Conservation (phyloP, 2,888 invertebrate species). For the Willowsia nigromaculata region DNA sequence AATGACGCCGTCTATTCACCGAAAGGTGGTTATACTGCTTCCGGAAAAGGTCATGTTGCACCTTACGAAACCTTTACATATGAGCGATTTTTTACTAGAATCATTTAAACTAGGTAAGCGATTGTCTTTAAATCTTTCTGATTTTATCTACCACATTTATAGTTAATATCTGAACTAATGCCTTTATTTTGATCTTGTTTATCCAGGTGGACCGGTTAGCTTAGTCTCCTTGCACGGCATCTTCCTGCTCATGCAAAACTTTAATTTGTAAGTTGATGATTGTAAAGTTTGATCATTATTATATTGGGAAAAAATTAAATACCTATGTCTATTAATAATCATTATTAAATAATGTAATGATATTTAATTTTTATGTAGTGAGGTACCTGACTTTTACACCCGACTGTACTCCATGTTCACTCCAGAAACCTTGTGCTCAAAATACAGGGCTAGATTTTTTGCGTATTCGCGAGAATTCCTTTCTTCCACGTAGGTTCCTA, state of each 20-base stretch:
- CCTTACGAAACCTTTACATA: constrained; percentile 88
- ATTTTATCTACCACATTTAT: no score
- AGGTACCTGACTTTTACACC: constrained; percentile 96
- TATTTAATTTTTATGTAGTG: constrained; percentile 80
- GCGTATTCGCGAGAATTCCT: constrained; percentile 94
- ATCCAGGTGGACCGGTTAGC: constrained; percentile 90
- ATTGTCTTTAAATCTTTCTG: not conserved
- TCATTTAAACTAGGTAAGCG: constrained; percentile 88
- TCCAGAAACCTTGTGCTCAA: constrained; percentile 93
- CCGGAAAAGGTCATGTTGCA: constrained; percentile 91
- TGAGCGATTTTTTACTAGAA: constrained; percentile 95
- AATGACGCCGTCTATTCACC: constrained; percentile 85
- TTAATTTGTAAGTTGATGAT: constrained; percentile 86
- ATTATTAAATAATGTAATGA: not conserved
- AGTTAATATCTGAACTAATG: not conserved
- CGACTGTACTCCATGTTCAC: constrained; percentile 97
- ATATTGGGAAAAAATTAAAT: no score
- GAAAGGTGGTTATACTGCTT: constrained; percentile 89
- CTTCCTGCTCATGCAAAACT: constrained; percentile 91
- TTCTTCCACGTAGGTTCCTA: constrained; percentile 88
- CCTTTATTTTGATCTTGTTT: not conserved
- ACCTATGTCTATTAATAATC: no score
- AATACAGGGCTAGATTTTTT: constrained; percentile 93
- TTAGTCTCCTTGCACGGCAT: constrained; percentile 95
- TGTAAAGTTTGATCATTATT: not conserved